Evolutionary conservation across 1,140 invertebrate species (phyloP), one percentile per base, ranked within the genome.

Genomic region (Euura lappo): DNA sequence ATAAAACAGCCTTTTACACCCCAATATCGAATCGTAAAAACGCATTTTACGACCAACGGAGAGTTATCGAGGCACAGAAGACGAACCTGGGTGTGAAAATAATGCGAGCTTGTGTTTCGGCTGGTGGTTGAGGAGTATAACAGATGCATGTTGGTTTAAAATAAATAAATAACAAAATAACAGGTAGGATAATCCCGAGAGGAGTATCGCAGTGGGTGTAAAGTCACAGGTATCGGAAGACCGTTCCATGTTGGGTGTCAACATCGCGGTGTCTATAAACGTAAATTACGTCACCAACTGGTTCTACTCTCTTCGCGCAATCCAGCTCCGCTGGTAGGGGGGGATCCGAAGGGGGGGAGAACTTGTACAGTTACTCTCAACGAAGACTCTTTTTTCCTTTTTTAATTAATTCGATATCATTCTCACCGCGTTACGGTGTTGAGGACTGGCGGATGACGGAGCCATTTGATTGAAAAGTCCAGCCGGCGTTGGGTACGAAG

Each of bases 401-500:
- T 28, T 28, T 28, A 28, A 28, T 1, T 28, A 28, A 28, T 28
- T 28, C 28, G 1, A 28, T 28, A 28, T 60, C 46, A 72, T 70
- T 84, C 83, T 85, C 75, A 88, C 87, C 76, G 85, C 81, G 78
- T 84, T 88, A 74, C 86, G 86, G 80, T 88, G 87, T 80, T 88
- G 87, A 69, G 85, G 83, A 89, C 87, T 84, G 86, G 87, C 84
- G 77, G 88, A 81, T 74, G 86, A 78, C 71, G 85, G 84, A 75
- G 83, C 81, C 72, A 89, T 87, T 84, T 90, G 86, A 84, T 82
- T 88, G 75, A 87, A 88, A 68, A 88, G 75, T 46, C 83, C 83
- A 71, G 85, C 79, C 69, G 86, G 80, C 72, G 81, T 75, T 74
- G 84, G 84, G 78, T 86, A 88, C 69, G 83, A 82, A 71, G 84